A percentile compares a stretch with the other conserved stretches of the same genome.
phyloP scores from a whole-genome alignment of 2,797 vertebrate genomes.

The Mastacembelus armatus region DNA sequence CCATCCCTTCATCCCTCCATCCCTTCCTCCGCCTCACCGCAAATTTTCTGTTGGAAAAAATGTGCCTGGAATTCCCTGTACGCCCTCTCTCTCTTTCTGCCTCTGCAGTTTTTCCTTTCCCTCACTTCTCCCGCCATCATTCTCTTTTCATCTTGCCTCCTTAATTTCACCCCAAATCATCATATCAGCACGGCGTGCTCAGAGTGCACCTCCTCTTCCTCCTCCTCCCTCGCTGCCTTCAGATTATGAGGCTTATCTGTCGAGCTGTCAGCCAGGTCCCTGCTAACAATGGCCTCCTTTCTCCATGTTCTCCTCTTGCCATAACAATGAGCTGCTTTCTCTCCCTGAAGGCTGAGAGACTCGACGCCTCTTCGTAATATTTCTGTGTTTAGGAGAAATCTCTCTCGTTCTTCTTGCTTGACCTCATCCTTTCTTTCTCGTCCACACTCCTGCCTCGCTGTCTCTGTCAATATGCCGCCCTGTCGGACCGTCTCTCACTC shows the following conservation, averaged over 20 bases:
- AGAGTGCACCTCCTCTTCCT: slow-evolving; percentile 9
- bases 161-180: slow-evolving; percentile 12
- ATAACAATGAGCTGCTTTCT: slow-evolving; percentile 63
- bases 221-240: slow-evolving; percentile 27
- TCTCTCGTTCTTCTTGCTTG: slow-evolving; percentile 33
- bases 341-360: slow-evolving; percentile 10
- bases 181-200: slow-evolving; percentile 4
- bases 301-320: slow-evolving; percentile 39
- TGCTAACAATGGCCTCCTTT: slow-evolving; percentile 62
- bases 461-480: slow-evolving; percentile 1
- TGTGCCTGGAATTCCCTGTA: no score
- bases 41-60: no score
- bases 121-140: not conserved
- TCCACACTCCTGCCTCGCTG: not conserved
- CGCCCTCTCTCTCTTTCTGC: no score
- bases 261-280: slow-evolving; percentile 46
- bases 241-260: slow-evolving; percentile 66
- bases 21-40: not conserved
- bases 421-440: slow-evolving; percentile 29
- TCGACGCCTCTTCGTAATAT: slow-evolving; percentile 52
- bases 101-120: not conserved
- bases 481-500: not conserved
- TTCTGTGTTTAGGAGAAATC: slow-evolving; percentile 32
- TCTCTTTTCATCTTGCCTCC: no score
- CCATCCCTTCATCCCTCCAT: not conserved